Percentiles rank a stretch among this genome's conserved stretches.
phyloP scores from a whole-genome alignment of 2,113 vertebrate genomes.

The Hippolais icterina region DNA sequence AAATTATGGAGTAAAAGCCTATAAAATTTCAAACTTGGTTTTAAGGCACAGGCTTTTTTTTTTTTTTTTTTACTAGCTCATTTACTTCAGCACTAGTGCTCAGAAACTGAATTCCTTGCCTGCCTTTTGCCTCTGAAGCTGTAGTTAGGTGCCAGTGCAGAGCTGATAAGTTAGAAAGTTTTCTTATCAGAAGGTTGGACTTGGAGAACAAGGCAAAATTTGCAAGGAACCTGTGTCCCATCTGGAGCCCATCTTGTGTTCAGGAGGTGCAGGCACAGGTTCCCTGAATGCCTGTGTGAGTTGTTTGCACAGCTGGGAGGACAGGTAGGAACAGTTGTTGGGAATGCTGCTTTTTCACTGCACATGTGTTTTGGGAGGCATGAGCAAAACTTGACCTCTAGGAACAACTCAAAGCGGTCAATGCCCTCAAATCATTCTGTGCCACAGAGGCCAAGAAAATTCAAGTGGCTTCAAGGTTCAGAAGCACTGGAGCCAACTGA shows the following conservation, averaged over 20 bases:
- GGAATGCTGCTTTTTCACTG: background rate
- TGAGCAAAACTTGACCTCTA: background rate
- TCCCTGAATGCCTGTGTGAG: background rate
- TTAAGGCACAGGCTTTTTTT: conserved; percentile 24
- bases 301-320: background rate
- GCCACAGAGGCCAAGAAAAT: background rate
- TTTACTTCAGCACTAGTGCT: background rate
- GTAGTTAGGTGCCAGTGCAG: background rate
- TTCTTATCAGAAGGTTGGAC: background rate
- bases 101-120: background rate
- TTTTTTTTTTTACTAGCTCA: background rate
- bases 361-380: fast-evolving
- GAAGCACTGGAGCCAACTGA: background rate
- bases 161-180: background rate
- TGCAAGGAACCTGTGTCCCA: background rate
- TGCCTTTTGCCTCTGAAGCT: background rate
- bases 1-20: conserved; percentile 62
- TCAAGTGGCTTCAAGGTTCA: background rate
- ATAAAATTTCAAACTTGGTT: conserved; percentile 67
- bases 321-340: background rate
- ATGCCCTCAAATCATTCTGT: background rate
- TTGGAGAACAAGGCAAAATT: background rate
- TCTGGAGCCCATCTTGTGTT: background rate
- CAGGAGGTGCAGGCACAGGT: background rate
- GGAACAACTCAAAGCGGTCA: background rate